A percentile compares a stretch with the other conserved stretches of the same genome.
Evolutionary conservation across 2,113 vertebrate genomes (phyloP).

Genomic region (Tamias sibiricus): DNA sequence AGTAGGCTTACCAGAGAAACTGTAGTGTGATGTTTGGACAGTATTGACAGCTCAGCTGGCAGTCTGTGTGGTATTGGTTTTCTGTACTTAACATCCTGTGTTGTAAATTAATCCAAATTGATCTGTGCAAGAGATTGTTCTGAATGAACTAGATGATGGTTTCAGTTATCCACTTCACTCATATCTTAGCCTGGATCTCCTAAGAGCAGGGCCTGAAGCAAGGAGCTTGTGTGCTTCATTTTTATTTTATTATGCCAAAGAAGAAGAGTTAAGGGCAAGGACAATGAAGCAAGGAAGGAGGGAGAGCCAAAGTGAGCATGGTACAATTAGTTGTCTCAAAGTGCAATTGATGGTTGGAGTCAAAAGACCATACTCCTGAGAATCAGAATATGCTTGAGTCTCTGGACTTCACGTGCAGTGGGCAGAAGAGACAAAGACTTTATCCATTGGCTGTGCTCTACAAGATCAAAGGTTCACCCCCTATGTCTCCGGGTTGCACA

Average conservation of each 20-base stretch:
- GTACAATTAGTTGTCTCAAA: neutral
- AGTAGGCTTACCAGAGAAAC: neutral
- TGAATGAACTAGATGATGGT: neutral
- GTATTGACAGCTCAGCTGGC: neutral
- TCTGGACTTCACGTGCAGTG: neutral
- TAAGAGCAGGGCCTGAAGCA: neutral
- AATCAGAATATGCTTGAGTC: neutral
- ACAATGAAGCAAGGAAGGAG: neutral
- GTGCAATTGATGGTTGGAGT: neutral
- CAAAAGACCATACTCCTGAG: neutral
- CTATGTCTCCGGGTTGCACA: neutral
- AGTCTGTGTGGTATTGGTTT: neutral
- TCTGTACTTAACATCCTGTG: neutral
- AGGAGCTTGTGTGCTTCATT: neutral
- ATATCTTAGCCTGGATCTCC: neutral
- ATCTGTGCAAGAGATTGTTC: constrained; percentile 18
- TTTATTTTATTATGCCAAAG: neutral
- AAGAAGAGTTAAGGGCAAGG: neutral
- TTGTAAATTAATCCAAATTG: constrained; percentile 17
- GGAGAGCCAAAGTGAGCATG: neutral
- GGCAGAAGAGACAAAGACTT: neutral
- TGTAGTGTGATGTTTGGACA: neutral
- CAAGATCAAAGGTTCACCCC: neutral
- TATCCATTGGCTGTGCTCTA: neutral
- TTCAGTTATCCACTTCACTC: constrained; percentile 17